phyloP scores from a whole-genome alignment of 2,888 invertebrate genomes.

The Idaea straminata region DNA sequence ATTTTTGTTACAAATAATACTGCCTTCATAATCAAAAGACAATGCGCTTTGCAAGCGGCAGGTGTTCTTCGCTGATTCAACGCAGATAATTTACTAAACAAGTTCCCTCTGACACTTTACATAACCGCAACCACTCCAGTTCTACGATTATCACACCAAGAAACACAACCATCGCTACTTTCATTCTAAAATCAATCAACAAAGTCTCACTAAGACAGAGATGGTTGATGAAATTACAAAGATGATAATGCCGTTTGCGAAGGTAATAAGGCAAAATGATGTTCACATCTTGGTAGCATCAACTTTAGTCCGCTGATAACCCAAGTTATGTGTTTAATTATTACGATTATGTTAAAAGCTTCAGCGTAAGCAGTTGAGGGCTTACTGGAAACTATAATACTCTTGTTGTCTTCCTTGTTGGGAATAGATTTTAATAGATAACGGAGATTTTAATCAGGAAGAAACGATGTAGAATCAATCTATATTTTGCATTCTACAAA shows the following conservation, averaged over 20 bases:
- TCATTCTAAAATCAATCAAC: neutral
- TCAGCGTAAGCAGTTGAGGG: neutral
- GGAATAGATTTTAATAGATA: neutral
- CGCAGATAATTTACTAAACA: conserved; percentile 75
- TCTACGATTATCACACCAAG: neutral
- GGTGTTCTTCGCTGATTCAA: conserved; percentile 68
- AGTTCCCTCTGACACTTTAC: conserved; percentile 65
- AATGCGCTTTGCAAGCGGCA: conserved; percentile 40
- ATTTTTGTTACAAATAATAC: neutral
- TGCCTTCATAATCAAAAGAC: neutral
- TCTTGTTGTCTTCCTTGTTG: neutral
- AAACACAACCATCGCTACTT: neutral
- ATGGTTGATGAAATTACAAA: neutral
- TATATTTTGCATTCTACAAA: too few relatives aligned
- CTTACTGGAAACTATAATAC: neutral
- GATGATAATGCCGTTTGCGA: neutral
- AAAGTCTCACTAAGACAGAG: neutral
- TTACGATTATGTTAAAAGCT: neutral
- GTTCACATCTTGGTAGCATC: conserved; percentile 31
- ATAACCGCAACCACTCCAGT: conserved; percentile 18
- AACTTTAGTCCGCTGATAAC: neutral
- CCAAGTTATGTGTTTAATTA: neutral
- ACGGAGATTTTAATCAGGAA: neutral
- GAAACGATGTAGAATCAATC: too few relatives aligned
- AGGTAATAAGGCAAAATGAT: neutral